These are phyloP conservation scores for Chrysochloris asiatica DNA, from an alignment of 2,113 vertebrate species.

Conservation along the genomic window DNA sequence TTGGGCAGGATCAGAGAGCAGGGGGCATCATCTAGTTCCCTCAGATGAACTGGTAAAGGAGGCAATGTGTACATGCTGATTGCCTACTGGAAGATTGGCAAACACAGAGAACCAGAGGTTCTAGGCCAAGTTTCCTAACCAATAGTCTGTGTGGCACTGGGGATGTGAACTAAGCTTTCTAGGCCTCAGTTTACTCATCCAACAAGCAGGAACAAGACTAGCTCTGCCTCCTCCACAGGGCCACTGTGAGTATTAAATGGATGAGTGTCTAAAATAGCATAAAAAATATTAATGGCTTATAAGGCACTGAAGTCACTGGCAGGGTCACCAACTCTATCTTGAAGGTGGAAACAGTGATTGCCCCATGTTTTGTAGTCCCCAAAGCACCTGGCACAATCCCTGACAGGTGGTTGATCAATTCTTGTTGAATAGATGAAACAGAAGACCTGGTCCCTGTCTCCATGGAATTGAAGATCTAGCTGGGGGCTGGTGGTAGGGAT, in stretches of 20 bases:
- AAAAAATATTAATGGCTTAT: no score
- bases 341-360: neutral
- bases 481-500: neutral
- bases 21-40: neutral
- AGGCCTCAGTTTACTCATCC: conserved; percentile 3
- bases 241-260: neutral
- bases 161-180: neutral
- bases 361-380: conserved; percentile 17
- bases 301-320: neutral
- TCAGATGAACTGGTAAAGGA: neutral
- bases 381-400: neutral
- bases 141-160: neutral
- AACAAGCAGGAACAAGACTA: neutral
- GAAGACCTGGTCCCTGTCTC: conserved; percentile 29
- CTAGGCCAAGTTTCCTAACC: neutral
- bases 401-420: conserved; percentile 48
- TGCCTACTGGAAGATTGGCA: neutral
- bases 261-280: neutral
- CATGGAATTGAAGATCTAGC: neutral
- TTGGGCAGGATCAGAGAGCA: neutral
- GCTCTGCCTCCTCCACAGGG: neutral
- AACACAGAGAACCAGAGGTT: neutral
- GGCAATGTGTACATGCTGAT: neutral
- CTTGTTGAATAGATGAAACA: conserved; percentile 42
- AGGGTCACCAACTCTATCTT: neutral